Evolutionary conservation across 2,113 vertebrate genomes (phyloP).

Genomic region (Sula dactylatra): DNA sequence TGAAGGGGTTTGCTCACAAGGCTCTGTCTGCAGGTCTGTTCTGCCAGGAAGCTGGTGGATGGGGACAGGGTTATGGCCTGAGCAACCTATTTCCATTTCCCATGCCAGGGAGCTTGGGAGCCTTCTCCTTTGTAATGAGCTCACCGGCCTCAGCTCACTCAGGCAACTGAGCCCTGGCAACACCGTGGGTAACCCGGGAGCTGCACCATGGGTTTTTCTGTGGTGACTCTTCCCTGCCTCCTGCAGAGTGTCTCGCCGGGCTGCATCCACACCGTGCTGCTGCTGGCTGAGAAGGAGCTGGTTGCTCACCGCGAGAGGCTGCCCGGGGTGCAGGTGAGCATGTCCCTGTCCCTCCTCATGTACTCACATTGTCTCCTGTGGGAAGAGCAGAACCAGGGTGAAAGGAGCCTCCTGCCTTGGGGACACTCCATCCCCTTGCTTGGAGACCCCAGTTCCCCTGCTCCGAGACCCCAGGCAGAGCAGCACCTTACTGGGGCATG

Average conservation of each 20-base stretch:
- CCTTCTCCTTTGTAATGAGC: neutral
- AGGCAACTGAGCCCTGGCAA: neutral
- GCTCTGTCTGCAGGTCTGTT: neutral
- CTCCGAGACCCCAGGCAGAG: neutral
- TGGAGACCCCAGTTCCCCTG: neutral
- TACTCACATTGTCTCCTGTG: fast-evolving
- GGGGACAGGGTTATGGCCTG: neutral
- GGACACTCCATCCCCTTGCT: neutral
- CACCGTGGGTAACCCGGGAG: neutral
- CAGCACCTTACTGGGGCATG: neutral
- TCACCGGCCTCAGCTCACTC: neutral
- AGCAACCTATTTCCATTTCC: fast-evolving
- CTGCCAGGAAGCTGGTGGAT: neutral
- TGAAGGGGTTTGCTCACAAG: neutral
- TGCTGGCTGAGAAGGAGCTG: conserved; percentile 85
- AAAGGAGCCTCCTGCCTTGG: neutral
- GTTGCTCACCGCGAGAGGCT: conserved; percentile 75
- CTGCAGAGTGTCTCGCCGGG: conserved; percentile 68
- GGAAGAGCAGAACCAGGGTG: neutral
- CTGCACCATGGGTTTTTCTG: fast-evolving
- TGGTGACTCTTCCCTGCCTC: neutral
- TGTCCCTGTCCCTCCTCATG: neutral
- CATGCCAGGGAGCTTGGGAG: neutral
- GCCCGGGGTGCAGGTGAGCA: conserved; percentile 83
- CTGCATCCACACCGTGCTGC: conserved; percentile 75